Conservation (phyloP, 2,113 vertebrate genomes). For the Chitala chitala region DNA sequence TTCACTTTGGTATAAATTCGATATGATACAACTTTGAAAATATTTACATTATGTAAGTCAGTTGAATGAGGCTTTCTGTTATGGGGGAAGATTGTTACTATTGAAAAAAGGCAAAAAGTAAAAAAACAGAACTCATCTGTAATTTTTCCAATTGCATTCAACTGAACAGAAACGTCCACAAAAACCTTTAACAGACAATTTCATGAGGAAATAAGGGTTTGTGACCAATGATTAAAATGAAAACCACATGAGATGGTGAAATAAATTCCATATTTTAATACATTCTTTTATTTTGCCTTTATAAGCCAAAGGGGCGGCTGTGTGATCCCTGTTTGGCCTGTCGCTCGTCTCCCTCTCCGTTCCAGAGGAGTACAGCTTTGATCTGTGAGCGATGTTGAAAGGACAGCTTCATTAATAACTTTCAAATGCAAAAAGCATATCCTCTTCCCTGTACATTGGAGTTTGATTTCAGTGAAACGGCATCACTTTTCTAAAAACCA, state of each 20-base stretch:
- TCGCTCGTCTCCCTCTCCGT: background rate
- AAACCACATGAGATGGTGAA: conserved; percentile 11
- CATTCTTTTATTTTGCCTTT: background rate
- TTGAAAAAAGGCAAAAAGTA: background rate
- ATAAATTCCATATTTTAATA: conserved; percentile 3
- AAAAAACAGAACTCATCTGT: background rate
- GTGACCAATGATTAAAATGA: conserved; percentile 8
- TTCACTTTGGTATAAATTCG: background rate
- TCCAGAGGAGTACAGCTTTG: background rate
- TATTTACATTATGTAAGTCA: too few relatives aligned
- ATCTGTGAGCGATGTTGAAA: background rate
- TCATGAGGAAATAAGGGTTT: background rate
- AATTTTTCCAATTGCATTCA: background rate
- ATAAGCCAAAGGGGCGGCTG: background rate
- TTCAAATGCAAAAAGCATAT: background rate
- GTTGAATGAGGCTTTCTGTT: background rate
- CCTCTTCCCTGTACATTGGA: background rate
- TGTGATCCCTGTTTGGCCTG: background rate
- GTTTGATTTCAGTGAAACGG: background rate
- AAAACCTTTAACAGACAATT: background rate
- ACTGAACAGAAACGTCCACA: background rate
- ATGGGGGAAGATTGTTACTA: background rate
- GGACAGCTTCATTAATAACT: background rate
- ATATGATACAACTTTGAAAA: background rate
- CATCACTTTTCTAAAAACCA: background rate